Evolutionary conservation across 2,113 vertebrate species (phyloP), one percentile per base, ranked within the genome.

Genomic region (Carassius carassius): DNA sequence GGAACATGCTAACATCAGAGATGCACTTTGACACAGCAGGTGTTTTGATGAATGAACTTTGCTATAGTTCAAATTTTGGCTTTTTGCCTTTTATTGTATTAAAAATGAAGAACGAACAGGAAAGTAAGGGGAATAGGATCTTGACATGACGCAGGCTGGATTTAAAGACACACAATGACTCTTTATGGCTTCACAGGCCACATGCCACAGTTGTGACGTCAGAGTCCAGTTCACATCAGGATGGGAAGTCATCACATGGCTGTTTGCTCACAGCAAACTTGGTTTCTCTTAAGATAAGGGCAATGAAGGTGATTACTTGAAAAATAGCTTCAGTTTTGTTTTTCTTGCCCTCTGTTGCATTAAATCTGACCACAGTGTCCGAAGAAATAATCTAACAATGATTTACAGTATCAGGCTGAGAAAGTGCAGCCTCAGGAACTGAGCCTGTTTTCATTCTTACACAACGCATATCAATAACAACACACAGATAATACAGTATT

Each of bases 51-150:
- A 12, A 41, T 70, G 9, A 41, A 41, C 35, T 70, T 70, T 70
- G 67, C 35, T 70, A 41, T 41, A n/a, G 69, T 72, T 19, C 35
- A 41, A 4, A 10, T 19, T 29, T 29, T 75, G 73, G n/a, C 44
- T 19, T 76, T 76, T 54, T 76, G 14, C 73, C 73, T 54, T 32
- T 25, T 21, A 51, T 54, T 72, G 69, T 41, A 12, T 32, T 19
- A 54, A 23, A 75, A 75, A 25, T 37, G 17, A 11, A 60, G 76
- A 78, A 60, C 19, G 51, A 78, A 78, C 51, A 60, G 76, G 76
- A 78, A 54, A 51, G 13, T 2, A 32, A 37, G 17, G 7, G 32
- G 29, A 51, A 58, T 35, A 35, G 54, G 51, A n/a, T 37, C 21
- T 32, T 51, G 54, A 56, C 49, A 37, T 35, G 54, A 78, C 5